Evolutionary conservation across 2,888 invertebrate genomes (phyloP).

Genomic region (Heliothis peltigera): DNA sequence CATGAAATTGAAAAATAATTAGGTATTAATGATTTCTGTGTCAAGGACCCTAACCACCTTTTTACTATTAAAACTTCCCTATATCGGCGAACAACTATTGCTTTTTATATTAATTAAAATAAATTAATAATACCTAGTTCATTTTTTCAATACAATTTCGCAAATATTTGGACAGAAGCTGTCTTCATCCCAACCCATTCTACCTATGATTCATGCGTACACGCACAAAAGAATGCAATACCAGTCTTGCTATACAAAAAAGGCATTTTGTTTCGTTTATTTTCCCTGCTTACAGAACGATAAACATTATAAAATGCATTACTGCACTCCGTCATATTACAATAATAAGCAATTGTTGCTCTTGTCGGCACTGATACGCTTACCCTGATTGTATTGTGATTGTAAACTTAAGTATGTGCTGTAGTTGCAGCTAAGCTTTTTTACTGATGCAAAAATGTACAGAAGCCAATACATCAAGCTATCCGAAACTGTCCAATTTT

Average conservation of each 20-base stretch:
- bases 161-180: background rate
- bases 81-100: too few relatives aligned
- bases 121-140: too few relatives aligned
- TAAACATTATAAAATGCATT: constrained; percentile 77
- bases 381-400: constrained; percentile 72
- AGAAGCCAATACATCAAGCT: too few relatives aligned
- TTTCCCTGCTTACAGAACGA: constrained; percentile 61
- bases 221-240: constrained; percentile 8
- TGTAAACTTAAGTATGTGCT: constrained; percentile 46
- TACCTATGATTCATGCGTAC: background rate
- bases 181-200: background rate
- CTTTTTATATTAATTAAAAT: too few relatives aligned
- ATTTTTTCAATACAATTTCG: background rate
- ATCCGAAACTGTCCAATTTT: too few relatives aligned
- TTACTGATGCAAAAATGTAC: background rate
- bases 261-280: constrained; percentile 48
- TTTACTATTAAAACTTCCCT: too few relatives aligned
- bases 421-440: constrained; percentile 20
- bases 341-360: constrained; percentile 75
- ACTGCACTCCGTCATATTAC: constrained; percentile 71
- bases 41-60: too few relatives aligned
- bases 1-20: too few relatives aligned
- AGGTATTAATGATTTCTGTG: too few relatives aligned
- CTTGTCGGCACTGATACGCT: constrained; percentile 70
- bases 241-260: background rate